Base-by-base conservation (phyloP, 2,113 vertebrate genomes). In the Dasyprocta punctata region DNA sequence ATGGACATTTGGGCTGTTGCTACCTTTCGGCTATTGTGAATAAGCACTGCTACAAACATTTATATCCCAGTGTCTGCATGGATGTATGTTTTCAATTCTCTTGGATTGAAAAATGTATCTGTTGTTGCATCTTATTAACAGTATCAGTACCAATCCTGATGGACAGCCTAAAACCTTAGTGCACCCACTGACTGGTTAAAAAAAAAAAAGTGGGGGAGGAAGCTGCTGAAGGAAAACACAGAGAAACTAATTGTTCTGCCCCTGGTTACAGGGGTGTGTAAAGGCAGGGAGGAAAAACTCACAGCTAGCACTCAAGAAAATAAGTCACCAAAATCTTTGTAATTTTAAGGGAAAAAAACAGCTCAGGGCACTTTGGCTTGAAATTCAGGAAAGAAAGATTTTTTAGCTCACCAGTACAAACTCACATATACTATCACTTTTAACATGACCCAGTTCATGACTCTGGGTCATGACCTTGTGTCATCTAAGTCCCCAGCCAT, bases 111-210 rank as follows among this genome's bases (percentile, higher is more conserved):
- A 95, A 73, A 7, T 30, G 7, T 38, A 26, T 61, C 87, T 87
- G 41, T 71, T 89, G 73, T 77, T 71, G 41, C 67, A 41, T 58
- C 56, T 97, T 47, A 47, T 88, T 88, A 92, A 90, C 38, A 82
- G 14, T 54, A 90, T 38, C 58, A n/a, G 20, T 71, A 58, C 65
- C 26, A 88, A 60, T 0, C 41, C 5, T 16, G 7, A 30, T 69
- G 69, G 71, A 65, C 54, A 52, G 33, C 28, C 75, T 73, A 81
- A 92, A 41, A 49, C 30, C 24, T 78, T 80, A 58, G 33, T 52
- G 41, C n/a, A 38, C 3, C 67, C 58, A 14, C 5, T 82, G 78
- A 61, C 56, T 75, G 26, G 30, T 78, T n/a, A 56, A 69, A 90
- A 67, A 56, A 69, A 90, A 67, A 80, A 90, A 60, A 3, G n/a